These are phyloP conservation scores for Leptopterna dolabrata DNA, from an alignment of 2,888 invertebrate species.

Conservation along the genomic window DNA sequence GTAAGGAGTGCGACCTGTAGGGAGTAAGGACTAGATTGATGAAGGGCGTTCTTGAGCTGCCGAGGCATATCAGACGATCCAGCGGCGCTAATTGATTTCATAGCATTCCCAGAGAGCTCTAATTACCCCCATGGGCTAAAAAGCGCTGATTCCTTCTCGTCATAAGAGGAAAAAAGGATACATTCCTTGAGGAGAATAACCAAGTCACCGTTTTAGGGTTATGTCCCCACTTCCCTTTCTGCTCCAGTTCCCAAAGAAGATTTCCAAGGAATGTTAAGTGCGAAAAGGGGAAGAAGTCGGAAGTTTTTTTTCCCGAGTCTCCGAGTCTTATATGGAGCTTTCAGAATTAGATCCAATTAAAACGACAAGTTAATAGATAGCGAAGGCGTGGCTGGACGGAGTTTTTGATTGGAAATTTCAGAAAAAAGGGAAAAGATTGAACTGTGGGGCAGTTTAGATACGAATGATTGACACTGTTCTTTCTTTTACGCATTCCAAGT, in stretches of 20 bases:
- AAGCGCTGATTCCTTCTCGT: neutral
- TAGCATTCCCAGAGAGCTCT: conserved; percentile 12
- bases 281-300: neutral
- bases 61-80: conserved; percentile 29
- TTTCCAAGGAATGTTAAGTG: conserved; percentile 18
- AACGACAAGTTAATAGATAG: neutral
- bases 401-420: neutral
- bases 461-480: neutral
- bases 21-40: conserved; percentile 33
- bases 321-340: neutral
- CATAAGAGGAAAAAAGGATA: neutral
- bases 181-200: conserved; percentile 13
- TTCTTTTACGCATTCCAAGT: neutral
- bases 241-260: conserved; percentile 16
- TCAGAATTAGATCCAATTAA: neutral
- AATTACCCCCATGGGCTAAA: neutral
- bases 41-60: neutral
- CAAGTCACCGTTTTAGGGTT: neutral
- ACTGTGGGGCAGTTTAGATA: neutral
- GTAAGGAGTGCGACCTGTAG: neutral
- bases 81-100: conserved; percentile 40
- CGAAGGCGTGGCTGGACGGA: neutral
- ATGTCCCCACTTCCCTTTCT: neutral
- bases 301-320: neutral
- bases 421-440: neutral